A percentile compares a stretch with the other conserved stretches of the same genome.
phyloP scores from a whole-genome alignment of 2,888 invertebrate species.

The Xanthia icteritia region DNA sequence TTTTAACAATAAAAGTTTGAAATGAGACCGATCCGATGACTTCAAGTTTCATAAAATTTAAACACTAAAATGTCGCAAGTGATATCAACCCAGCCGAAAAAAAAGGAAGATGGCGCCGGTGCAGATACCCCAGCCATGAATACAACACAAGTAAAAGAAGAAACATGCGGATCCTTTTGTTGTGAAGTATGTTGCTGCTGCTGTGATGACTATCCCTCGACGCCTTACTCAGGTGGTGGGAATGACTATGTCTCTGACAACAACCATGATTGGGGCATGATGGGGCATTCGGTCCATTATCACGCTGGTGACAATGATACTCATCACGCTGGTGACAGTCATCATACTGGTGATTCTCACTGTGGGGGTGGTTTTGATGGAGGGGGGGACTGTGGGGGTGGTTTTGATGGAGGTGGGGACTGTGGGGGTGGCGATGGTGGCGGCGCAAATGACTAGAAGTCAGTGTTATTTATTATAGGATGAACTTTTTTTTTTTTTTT shows the following conservation, averaged over 20 bases:
- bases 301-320: neutral
- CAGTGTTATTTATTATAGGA: neutral
- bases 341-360: neutral
- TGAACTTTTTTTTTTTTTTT: no score
- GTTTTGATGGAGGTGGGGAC: neutral
- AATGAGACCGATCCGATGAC: neutral
- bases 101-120: neutral
- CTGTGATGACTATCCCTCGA: neutral
- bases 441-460: neutral
- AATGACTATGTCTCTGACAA: neutral
- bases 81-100: neutral
- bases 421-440: no score
- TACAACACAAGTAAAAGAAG: neutral
- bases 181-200: neutral
- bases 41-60: neutral
- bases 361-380: neutral
- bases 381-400: neutral
- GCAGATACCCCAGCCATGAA: neutral
- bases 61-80: neutral
- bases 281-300: neutral
- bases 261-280: neutral
- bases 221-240: neutral
- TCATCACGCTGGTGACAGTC: neutral
- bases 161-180: neutral
- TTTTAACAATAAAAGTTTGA: neutral